These are phyloP conservation scores for Tretioscincus oriximinensis DNA, from an alignment of 2,113 vertebrate species.

Conservation along the genomic window DNA sequence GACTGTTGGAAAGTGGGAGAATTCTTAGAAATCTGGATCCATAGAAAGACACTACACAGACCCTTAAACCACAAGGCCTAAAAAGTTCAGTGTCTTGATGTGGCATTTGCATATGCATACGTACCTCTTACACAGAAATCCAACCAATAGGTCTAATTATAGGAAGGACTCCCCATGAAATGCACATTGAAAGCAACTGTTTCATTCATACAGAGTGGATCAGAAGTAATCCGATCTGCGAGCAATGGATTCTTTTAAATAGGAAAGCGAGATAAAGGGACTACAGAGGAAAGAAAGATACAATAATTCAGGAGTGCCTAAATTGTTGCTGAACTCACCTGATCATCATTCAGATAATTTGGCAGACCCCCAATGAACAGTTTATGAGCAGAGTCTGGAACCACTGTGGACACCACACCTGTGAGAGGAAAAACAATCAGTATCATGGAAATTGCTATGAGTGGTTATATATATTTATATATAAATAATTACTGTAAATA, in stretches of 20 bases:
- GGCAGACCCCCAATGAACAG: slow-evolving; percentile 89
- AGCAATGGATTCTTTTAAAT: not conserved
- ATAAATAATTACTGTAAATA: no score
- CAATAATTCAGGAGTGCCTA: not conserved
- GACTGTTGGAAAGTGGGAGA: no score
- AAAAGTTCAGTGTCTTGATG: not conserved
- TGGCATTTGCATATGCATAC: no score
- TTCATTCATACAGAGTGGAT: not conserved
- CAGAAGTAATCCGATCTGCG: not conserved
- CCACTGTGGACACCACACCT: slow-evolving; percentile 93
- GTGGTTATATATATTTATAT: no score
- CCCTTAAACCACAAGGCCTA: no score
- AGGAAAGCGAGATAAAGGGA: not conserved
- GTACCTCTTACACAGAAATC: not conserved
- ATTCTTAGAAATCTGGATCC: no score
- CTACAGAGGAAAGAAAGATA: not conserved
- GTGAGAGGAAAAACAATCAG: slow-evolving; percentile 36
- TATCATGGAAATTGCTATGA: not conserved
- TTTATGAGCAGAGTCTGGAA: slow-evolving; percentile 92
- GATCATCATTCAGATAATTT: slow-evolving; percentile 92
- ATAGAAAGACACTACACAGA: no score
- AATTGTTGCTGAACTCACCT: slow-evolving; percentile 72
- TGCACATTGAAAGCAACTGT: not conserved
- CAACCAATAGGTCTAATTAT: not conserved
- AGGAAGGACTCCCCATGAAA: not conserved